These are phyloP conservation scores for Formica selysi DNA, from an alignment of 1,140 invertebrate genomes.

Conservation along the genomic window DNA sequence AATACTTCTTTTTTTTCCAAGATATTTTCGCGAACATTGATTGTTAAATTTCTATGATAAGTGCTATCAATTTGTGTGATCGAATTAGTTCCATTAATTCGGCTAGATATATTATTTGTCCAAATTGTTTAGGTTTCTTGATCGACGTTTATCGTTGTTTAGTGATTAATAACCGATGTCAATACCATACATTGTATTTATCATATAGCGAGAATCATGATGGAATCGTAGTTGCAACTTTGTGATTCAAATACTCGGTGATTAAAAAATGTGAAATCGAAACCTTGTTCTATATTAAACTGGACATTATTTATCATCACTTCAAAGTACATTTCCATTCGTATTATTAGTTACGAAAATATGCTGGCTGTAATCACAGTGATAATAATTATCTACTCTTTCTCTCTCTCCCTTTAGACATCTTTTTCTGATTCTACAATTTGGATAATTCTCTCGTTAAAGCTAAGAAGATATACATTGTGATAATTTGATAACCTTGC, in stretches of 20 bases:
- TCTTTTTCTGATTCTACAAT: not conserved
- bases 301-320: constrained; percentile 4
- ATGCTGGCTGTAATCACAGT: not conserved
- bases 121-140: not conserved
- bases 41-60: not conserved
- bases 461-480: not conserved
- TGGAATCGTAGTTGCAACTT: not conserved
- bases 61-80: not conserved
- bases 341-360: not conserved
- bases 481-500: not conserved
- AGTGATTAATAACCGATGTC: not conserved
- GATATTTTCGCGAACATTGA: not conserved
- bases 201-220: not conserved
- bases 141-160: not conserved
- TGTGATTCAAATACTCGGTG: not conserved
- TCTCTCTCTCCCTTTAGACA: not conserved
- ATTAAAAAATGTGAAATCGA: constrained; percentile 11
- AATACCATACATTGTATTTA: constrained; percentile 11
- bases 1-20: not conserved
- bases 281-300: constrained; percentile 16
- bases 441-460: not conserved
- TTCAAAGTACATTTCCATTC: constrained; percentile 39
- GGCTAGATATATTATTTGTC: not conserved
- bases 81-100: constrained; percentile 18
- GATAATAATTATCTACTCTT: constrained; percentile 1